Percentiles rank a stretch among this genome's conserved stretches.
Evolutionary conservation across 1,140 invertebrate genomes (phyloP).

Genomic region (Heliconius hewitsoni): DNA sequence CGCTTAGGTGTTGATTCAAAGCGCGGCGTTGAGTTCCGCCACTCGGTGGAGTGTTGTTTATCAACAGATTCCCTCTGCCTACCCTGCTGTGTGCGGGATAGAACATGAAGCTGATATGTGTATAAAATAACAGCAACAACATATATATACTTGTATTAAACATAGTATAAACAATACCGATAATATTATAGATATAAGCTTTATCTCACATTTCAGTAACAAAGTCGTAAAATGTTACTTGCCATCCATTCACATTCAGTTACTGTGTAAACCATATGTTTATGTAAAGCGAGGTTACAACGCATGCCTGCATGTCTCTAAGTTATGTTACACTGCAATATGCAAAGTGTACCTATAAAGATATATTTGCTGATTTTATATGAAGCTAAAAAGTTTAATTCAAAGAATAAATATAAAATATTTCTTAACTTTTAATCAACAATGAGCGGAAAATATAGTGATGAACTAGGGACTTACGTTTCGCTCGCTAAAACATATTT

Average conservation of each 20-base stretch:
- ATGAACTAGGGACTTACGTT: too few species aligned
- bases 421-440: background rate
- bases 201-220: conserved; percentile 2
- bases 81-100: too few species aligned
- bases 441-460: background rate
- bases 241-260: conserved; percentile 13
- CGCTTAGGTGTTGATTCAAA: too few species aligned
- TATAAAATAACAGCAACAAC: too few species aligned
- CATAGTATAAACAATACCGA: background rate
- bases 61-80: too few species aligned
- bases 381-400: background rate
- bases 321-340: conserved; percentile 24
- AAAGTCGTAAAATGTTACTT: conserved; percentile 8
- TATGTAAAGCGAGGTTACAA: conserved; percentile 32
- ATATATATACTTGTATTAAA: background rate
- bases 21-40: too few species aligned
- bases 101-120: too few species aligned
- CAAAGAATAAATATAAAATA: background rate
- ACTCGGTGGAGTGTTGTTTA: too few species aligned
- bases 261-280: conserved; percentile 15
- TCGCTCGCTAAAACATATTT: too few species aligned
- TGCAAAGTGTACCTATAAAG: conserved; percentile 20
- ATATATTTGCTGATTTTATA: background rate
- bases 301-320: conserved; percentile 30
- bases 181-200: background rate